Base-by-base conservation (phyloP, 2,888 invertebrate species). In the Drosophila lutescens region DNA sequence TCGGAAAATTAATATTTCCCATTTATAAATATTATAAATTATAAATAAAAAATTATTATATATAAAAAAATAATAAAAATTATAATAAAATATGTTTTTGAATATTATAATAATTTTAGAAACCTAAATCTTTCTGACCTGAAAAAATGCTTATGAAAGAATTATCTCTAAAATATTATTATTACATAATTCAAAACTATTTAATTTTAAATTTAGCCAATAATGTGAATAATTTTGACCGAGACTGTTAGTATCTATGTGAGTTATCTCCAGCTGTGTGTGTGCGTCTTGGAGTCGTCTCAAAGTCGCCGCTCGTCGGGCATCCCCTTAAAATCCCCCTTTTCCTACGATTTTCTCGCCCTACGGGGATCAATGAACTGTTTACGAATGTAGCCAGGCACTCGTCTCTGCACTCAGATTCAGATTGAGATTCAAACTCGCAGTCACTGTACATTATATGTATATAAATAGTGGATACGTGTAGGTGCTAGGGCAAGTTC, bases 301-400 rank as follows among this genome's bases (percentile, higher is more conserved):
- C 66, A 54, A 49, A 78, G 56, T 67, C 44, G 69, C 69, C 69
- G 36, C 49, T 74, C 51, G 56, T 57, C 76, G 61, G 67, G 46
- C 65, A 60, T 36, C 57, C 61, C 38, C 62, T 30, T 10, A 15
- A 41, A 32, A 12, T 34, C 41, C 20, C 38, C 9, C 8, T 34
- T 41, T 32, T 36, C 38, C 38, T 34, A 41, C 36, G 75, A 86
- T 40, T 34, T 17, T 59, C 83, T 57, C 51, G 72, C 77, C 77
- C 77, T 63, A 86, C 74, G 63, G 86, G 72, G 83, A 80, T 88
- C 83, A 83, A 77, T 83, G 83, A 83, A 83, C 83, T 83, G 86
- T 88, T 86, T 87, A 79, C 83, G 86, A 87, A 86, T 80, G 75
- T 69, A 49, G 68, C 61, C 72, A 66, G 38, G 54, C 74, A 70